A percentile compares a stretch with the other conserved stretches of the same genome.
These are phyloP conservation scores for Muntiacus reevesi DNA, from an alignment of 2,113 vertebrate species.

Conservation along the genomic window DNA sequence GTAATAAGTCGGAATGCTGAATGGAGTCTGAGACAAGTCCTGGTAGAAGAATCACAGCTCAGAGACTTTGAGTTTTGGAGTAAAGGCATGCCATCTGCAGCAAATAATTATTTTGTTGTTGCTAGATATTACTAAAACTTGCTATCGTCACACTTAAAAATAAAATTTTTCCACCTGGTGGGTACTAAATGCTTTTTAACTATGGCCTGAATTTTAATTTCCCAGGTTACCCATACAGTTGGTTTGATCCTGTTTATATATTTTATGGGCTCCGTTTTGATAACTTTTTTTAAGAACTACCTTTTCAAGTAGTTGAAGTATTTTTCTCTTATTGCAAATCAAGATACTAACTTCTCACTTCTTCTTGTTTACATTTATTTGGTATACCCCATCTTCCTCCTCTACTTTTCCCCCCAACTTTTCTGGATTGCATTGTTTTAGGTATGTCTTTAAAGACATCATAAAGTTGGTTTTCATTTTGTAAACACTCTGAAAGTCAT, in stretches of 20 bases:
- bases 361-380: conserved; percentile 11
- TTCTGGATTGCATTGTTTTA: background rate
- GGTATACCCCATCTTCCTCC: background rate
- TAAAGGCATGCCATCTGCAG: background rate
- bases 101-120: background rate
- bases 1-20: background rate
- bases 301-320: background rate
- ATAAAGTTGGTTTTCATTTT: background rate
- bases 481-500: background rate
- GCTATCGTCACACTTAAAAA: background rate
- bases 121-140: background rate
- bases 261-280: background rate
- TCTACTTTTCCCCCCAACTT: background rate
- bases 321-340: background rate
- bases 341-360: background rate
- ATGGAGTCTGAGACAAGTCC: background rate
- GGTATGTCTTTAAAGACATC: background rate
- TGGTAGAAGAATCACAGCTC: background rate
- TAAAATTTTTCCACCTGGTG: background rate
- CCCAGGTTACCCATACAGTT: background rate
- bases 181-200: background rate
- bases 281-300: background rate
- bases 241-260: background rate
- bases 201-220: background rate
- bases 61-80: background rate